Conservation (phyloP, 2,113 vertebrate genomes). For the Pangasianodon gigas region DNA sequence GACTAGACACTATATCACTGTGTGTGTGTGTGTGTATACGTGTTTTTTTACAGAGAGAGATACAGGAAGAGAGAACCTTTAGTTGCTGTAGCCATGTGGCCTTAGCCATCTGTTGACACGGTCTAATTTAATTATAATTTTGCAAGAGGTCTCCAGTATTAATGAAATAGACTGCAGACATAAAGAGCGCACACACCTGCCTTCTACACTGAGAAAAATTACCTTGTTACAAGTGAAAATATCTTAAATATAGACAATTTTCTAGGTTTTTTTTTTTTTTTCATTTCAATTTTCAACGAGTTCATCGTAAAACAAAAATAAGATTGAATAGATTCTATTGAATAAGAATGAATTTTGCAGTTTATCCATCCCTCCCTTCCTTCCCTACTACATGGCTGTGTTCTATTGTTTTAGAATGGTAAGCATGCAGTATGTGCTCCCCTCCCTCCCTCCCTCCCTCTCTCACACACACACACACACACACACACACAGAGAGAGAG, state of each 20-base stretch:
- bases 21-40: background rate
- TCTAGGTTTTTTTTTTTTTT: slow-evolving; percentile 12
- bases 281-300: background rate
- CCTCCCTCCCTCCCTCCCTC: background rate
- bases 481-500: slow-evolving; percentile 60
- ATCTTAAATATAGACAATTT: background rate
- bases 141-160: slow-evolving; percentile 68
- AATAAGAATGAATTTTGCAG: background rate
- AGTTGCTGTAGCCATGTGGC: slow-evolving; percentile 73
- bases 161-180: slow-evolving; percentile 64
- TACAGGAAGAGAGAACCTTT: slow-evolving; percentile 59
- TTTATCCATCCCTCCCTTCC: background rate
- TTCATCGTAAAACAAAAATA: background rate
- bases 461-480: slow-evolving; percentile 53
- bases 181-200: background rate
- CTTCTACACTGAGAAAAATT: background rate
- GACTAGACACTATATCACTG: background rate
- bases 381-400: background rate
- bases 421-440: background rate
- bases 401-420: slow-evolving; percentile 6
- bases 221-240: slow-evolving; percentile 9
- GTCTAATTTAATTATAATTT: slow-evolving; percentile 79
- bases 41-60: background rate
- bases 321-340: background rate
- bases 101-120: slow-evolving; percentile 80